phyloP scores from a whole-genome alignment of 1,140 invertebrate genomes.

The Papilio dardanus region DNA sequence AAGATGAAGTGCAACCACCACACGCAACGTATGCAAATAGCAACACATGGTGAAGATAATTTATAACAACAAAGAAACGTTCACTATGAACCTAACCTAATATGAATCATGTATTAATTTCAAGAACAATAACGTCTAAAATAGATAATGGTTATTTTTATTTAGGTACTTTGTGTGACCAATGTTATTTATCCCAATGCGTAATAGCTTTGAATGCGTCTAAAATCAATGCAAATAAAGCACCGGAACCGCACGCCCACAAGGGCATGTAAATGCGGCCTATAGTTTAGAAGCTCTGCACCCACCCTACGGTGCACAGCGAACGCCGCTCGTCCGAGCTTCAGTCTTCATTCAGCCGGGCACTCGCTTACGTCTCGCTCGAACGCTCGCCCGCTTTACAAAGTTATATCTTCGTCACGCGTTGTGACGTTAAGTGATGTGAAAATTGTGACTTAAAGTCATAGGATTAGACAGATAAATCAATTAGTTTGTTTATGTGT shows the following conservation, averaged over 20 bases:
- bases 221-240: conserved; percentile 32
- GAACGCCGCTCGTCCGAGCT: conserved; percentile 17
- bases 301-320: not conserved
- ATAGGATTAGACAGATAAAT: not conserved
- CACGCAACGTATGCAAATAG: conserved; percentile 48
- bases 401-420: conserved; percentile 71
- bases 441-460: conserved; percentile 35
- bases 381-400: conserved; percentile 43
- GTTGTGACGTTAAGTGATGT: conserved; percentile 56
- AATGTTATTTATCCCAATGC: not conserved
- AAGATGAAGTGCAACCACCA: conserved; percentile 46
- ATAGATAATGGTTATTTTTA: no score
- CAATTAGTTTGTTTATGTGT: conserved; percentile 35
- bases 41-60: conserved; percentile 12
- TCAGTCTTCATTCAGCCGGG: conserved; percentile 61
- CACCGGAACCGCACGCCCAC: conserved; percentile 14
- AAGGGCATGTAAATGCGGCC: conserved; percentile 25
- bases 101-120: not conserved
- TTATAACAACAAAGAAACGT: not conserved
- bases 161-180: no score
- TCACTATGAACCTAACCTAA: not conserved
- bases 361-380: conserved; percentile 56
- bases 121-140: not conserved
- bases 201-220: conserved; percentile 5
- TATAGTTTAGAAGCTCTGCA: conserved; percentile 38